phyloP scores from a whole-genome alignment of 2,797 vertebrate species.

The Pelobates cultripes region DNA sequence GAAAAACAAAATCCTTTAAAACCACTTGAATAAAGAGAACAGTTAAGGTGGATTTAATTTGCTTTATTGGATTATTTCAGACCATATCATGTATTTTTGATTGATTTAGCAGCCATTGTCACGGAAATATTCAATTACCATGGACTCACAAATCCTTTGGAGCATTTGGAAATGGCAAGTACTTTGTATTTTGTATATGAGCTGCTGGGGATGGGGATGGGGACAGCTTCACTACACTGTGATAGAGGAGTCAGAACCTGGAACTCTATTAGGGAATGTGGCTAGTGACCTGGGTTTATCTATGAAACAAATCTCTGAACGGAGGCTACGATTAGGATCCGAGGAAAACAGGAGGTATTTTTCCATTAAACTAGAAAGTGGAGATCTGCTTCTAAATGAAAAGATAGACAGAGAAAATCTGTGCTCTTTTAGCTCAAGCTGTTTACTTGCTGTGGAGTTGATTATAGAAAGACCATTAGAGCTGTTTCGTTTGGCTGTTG shows the following conservation, averaged over 20 bases:
- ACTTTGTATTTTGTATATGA: slow-evolving; percentile 83
- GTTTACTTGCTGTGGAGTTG: slow-evolving; percentile 84
- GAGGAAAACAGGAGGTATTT: slow-evolving; percentile 85
- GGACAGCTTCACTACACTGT: slow-evolving; percentile 89
- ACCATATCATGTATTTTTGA: slow-evolving; percentile 11
- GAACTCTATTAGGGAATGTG: slow-evolving; percentile 89
- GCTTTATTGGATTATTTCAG: slow-evolving; percentile 43
- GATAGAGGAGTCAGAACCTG: slow-evolving; percentile 87
- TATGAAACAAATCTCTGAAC: slow-evolving; percentile 76
- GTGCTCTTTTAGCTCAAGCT: slow-evolving; percentile 80
- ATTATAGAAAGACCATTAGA: slow-evolving; percentile 85
- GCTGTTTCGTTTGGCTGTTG: slow-evolving; percentile 84
- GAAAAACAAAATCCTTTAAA: slow-evolving; percentile 40
- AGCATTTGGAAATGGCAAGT: slow-evolving; percentile 87
- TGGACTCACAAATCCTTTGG: slow-evolving; percentile 67
- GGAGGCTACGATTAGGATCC: slow-evolving; percentile 80
- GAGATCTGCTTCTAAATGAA: slow-evolving; percentile 84
- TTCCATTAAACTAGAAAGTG: slow-evolving; percentile 81
- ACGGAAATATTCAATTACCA: slow-evolving; percentile 59
- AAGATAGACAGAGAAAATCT: slow-evolving; percentile 90
- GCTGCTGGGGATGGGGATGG: slow-evolving; percentile 78
- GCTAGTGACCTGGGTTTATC: slow-evolving; percentile 86
- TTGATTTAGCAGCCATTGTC: slow-evolving; percentile 45
- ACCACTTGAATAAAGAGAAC: slow-evolving; percentile 26
- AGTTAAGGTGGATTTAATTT: slow-evolving; percentile 47